phyloP scores from a whole-genome alignment of 2,113 vertebrate genomes.

The cattle (Bos taurus) region ARS-UCD2.0 NC_037329.1:97773001-97773500 shows the following conservation, averaged over 20 bases:
- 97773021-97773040: neutral
- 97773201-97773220: neutral
- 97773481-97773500: conserved; percentile 98
- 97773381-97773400: neutral
- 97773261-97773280: neutral
- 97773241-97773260: neutral
- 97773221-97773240: neutral
- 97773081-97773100: neutral
- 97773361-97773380: neutral
- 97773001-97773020: neutral
- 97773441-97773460: conserved; percentile 92
- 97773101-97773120: neutral
- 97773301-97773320: neutral
- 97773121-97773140: neutral
- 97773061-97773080: neutral
- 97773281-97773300: neutral
- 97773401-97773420: neutral
- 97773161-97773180: rapidly evolving
- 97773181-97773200: neutral
- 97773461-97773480: conserved; percentile 95
- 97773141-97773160: neutral
- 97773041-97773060: neutral
- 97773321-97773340: neutral
- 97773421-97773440: neutral
- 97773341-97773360: neutral